Conservation (phyloP, 2,888 invertebrate genomes). For the Eupithecia abbreviata region DNA sequence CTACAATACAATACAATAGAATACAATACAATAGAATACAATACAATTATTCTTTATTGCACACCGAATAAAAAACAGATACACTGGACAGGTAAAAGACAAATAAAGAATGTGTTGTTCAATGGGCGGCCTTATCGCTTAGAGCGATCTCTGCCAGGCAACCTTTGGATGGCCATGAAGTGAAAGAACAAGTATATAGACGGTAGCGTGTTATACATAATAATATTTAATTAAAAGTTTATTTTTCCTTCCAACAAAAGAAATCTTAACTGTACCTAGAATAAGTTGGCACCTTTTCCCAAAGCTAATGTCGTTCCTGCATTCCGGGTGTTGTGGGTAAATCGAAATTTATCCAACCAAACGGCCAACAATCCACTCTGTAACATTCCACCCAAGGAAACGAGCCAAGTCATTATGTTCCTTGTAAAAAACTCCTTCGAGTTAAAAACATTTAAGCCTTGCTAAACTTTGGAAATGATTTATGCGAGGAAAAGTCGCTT, state of each 20-base stretch:
- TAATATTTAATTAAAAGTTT: too few relatives aligned
- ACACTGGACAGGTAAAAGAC: too few relatives aligned
- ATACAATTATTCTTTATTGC: too few relatives aligned
- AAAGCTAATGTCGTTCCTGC: not conserved
- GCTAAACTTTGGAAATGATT: slow-evolving; percentile 62
- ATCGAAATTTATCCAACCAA: not conserved
- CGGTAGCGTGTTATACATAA: too few relatives aligned
- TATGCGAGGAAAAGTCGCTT: slow-evolving; percentile 55
- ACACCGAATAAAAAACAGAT: too few relatives aligned
- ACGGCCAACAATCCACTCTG: not conserved
- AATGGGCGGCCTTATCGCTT: too few relatives aligned
- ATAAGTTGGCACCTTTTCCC: not conserved
- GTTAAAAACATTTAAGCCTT: slow-evolving; percentile 44
- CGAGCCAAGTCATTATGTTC: slow-evolving; percentile 27
- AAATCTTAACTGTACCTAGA: not conserved
- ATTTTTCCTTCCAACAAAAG: not conserved
- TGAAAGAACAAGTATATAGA: too few relatives aligned
- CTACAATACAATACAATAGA: not conserved
- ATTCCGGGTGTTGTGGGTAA: not conserved
- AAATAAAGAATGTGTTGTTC: too few relatives aligned
- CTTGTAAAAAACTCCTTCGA: slow-evolving; percentile 25
- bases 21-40: not conserved
- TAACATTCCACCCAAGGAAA: slow-evolving; percentile 9
- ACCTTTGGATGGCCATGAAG: too few relatives aligned
- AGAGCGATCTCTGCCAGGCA: too few relatives aligned